phyloP scores from a whole-genome alignment of 23 tunicate genomes.

The Styela clava region DNA sequence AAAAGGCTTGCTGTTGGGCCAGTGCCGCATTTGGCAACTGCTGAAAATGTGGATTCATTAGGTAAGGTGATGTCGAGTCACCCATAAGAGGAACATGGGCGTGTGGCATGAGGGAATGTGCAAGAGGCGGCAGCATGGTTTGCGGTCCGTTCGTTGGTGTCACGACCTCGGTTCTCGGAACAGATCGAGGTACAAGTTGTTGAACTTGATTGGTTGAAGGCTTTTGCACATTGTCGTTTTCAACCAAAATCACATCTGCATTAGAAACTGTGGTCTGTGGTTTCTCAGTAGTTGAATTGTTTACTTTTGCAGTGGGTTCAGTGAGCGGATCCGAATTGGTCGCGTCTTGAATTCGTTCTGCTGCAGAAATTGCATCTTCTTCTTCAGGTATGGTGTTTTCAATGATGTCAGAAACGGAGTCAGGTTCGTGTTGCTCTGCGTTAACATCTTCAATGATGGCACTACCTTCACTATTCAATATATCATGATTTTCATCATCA shows the following conservation, averaged over 20 bases:
- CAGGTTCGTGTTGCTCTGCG: not conserved
- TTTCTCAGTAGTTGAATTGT: not conserved
- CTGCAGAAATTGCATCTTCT: not conserved
- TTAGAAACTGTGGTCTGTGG: not conserved
- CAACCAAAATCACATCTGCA: not conserved
- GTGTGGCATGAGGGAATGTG: slow-evolving; percentile 17
- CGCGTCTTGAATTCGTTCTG: not conserved
- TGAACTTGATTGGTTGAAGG: not conserved
- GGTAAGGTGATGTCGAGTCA: slow-evolving; percentile 2
- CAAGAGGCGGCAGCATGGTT: not conserved
- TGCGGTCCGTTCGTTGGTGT: slow-evolving; percentile 22
- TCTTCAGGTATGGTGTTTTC: not conserved
- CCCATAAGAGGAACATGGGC: slow-evolving; percentile 11
- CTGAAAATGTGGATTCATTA: slow-evolving; percentile 31
- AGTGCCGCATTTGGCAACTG: slow-evolving; percentile 20
- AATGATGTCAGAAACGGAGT: too few species aligned
- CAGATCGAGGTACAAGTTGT: not conserved
- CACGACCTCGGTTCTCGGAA: not conserved
- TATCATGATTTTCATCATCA: not conserved
- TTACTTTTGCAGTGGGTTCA: not conserved
- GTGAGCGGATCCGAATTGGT: not conserved
- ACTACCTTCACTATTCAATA: not conserved
- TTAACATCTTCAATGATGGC: not conserved
- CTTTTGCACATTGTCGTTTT: not conserved
- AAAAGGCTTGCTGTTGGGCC: slow-evolving; percentile 24